Evolutionary conservation across 2,113 vertebrate genomes (phyloP).

Genomic region (Garra rufa): DNA sequence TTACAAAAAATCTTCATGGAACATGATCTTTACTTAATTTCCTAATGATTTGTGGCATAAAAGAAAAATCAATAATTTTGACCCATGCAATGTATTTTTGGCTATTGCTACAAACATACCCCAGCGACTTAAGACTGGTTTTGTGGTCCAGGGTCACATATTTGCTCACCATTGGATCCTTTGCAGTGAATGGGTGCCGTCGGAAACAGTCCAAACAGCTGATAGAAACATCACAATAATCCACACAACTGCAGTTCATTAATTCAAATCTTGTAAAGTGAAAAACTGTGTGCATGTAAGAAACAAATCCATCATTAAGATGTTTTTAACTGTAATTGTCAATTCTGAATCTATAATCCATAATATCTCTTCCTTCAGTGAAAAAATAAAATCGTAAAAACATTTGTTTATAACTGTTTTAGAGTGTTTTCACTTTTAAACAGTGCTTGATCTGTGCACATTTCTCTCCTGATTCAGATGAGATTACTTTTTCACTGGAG

Average conservation of each 20-base stretch:
- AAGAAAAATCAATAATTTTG: no score
- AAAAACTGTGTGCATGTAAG: background rate
- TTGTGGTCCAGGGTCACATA: no score
- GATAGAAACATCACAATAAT: background rate
- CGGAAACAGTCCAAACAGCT: background rate
- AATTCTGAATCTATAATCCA: background rate
- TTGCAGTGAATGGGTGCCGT: background rate
- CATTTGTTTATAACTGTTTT: background rate
- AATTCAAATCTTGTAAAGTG: background rate
- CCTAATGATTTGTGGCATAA: no score
- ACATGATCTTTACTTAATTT: no score
- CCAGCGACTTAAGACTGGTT: no score
- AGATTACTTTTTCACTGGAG: background rate
- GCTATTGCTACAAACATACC: no score
- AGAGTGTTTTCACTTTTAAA: background rate
- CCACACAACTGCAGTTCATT: background rate
- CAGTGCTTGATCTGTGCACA: background rate
- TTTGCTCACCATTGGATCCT: background rate
- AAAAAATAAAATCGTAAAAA: no score
- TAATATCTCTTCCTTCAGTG: no score
- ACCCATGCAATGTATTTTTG: no score
- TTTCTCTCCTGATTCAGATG: background rate
- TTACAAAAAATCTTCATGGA: no score
- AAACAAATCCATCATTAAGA: background rate
- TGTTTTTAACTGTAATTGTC: background rate